phyloP scores from a whole-genome alignment of 2,797 vertebrate genomes.

The Hydrophis major region DNA sequence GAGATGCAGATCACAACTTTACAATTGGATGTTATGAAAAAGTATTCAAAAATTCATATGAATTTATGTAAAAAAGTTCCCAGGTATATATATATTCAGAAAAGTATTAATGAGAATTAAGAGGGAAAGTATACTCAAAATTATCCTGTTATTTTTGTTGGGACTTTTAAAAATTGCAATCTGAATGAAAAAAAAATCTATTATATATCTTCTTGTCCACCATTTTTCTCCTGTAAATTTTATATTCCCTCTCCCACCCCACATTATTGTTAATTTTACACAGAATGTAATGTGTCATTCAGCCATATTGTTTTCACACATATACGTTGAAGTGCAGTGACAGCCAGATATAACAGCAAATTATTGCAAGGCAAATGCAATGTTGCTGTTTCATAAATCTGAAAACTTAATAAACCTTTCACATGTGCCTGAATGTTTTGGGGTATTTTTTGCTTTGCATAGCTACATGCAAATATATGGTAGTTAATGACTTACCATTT shows the following conservation, averaged over 20 bases:
- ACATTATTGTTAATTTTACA: background rate
- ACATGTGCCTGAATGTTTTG: rapidly evolving
- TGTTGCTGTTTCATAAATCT: background rate
- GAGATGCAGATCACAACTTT: background rate
- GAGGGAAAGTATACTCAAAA: background rate
- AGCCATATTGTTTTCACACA: background rate
- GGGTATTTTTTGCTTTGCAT: too few relatives aligned
- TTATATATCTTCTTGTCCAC: background rate
- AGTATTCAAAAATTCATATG: background rate
- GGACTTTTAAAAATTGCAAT: background rate
- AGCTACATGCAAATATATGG: background rate
- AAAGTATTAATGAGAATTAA: background rate
- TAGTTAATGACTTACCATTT: background rate
- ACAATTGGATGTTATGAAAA: background rate
- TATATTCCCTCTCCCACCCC: background rate
- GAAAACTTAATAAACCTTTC: background rate
- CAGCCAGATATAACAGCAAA: background rate
- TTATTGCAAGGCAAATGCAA: background rate
- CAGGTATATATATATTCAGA: background rate
- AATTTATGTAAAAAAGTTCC: background rate
- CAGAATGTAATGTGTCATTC: background rate
- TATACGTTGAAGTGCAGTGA: background rate
- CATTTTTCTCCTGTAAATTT: background rate
- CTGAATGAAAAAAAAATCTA: background rate
- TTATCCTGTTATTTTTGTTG: background rate